Conservation (phyloP, 2,113 vertebrate genomes). For the Crotalus helleri region DNA sequence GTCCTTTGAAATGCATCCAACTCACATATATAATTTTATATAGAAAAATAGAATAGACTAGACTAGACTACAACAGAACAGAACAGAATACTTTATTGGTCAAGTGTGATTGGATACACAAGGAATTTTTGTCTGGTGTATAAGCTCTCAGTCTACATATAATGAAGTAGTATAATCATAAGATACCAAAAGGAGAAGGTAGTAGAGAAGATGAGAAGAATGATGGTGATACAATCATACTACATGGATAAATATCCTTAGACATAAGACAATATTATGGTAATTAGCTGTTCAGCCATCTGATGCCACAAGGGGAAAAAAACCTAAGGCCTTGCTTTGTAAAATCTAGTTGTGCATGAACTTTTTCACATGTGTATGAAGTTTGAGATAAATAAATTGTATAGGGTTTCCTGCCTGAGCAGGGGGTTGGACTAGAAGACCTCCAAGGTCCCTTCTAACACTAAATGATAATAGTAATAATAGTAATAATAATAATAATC, state of each 20-base stretch:
- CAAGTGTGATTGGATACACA: background rate
- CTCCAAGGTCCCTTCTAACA: too few relatives aligned
- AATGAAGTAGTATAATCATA: background rate
- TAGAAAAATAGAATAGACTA: background rate
- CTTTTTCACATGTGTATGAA: background rate
- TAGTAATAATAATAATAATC: too few relatives aligned
- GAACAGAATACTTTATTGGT: background rate
- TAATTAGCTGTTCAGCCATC: background rate
- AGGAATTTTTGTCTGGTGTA: too few relatives aligned
- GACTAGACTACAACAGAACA: too few relatives aligned
- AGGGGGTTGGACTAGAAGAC: too few relatives aligned
- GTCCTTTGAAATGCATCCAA: too few relatives aligned
- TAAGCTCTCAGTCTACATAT: background rate
- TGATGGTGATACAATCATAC: background rate
- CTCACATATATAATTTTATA: too few relatives aligned
- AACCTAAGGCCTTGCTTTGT: background rate
- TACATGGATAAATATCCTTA: background rate
- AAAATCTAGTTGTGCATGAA: background rate
- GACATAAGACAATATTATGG: background rate
- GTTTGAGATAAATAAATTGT: background rate
- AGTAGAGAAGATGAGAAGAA: background rate
- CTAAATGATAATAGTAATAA: too few relatives aligned
- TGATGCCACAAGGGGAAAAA: background rate
- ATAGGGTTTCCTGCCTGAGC: too few relatives aligned
- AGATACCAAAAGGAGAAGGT: background rate